Evolutionary conservation across 1,140 invertebrate genomes (phyloP), one percentile per base, ranked within the genome.

Genomic region (Ridgeia piscesae): DNA sequence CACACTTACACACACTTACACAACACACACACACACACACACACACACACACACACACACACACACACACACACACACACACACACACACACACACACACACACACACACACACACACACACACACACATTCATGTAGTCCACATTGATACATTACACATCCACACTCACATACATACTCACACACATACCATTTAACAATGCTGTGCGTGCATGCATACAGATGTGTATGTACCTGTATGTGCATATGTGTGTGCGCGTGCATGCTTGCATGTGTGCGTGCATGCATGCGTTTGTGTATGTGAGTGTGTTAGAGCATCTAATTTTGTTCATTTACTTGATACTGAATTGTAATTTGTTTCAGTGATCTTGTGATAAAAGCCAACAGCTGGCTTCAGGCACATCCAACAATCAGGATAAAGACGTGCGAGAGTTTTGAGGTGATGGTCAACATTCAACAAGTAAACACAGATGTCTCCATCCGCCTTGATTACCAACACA

Each of bases 381-480:
- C 92, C 6, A 93, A 93, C 91, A 88, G 92, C 27, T 93, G 92
- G 92, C 91, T 93, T 35, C 89, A 33, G 34, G 34, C 33, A 77
- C 88, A 93, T n/a, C 90, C 58, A 11, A 34, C 42, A 31, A 35
- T 93, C 31, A 92, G 42, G 88, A 91, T 93, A 35, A 93, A 93
- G 91, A 89, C 91, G 33, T 93, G 91, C 35, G 92, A 91, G 89
- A 93, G 91, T 42, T 48, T 93, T 17, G 35, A 90, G n/a, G 34
- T 34, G 34, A n/a, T 17, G 21, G n/a, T 42, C 9, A n/a, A 34
- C n/a, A 17, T 14, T 8, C 34, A 42, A n/a, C 35, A 42, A 90
- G 17, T 34, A 90, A 90, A 90, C 34, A 42, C 89, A 35, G 34
- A 90, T 90, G 35, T 90, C 35, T 17, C 35, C 17, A 34, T 17